Evolutionary conservation across 2,888 invertebrate species (phyloP).

Genomic region (Xanthorhoe designata): DNA sequence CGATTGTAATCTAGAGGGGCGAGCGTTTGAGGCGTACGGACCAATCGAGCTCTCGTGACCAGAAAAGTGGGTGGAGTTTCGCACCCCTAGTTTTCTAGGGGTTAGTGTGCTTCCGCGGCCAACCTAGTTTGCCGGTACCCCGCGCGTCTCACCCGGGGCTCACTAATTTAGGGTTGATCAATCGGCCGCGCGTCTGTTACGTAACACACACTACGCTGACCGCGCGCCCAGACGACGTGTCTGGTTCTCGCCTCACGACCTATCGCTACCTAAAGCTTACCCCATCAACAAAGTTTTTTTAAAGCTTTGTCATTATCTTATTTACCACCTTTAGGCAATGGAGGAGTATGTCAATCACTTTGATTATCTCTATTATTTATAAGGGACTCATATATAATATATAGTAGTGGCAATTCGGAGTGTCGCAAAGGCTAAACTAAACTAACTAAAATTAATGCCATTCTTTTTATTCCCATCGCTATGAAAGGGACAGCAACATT

Average conservation of each 20-base stretch:
- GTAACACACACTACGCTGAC: slow-evolving; percentile 70
- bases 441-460: too few species aligned
- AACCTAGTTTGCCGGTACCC: slow-evolving; percentile 83
- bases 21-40: slow-evolving; percentile 77
- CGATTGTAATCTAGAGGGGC: slow-evolving; percentile 85
- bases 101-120: slow-evolving; percentile 86
- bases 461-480: too few species aligned
- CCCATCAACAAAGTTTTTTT: background rate
- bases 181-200: slow-evolving; percentile 75
- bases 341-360: too few species aligned
- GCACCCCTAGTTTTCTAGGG: slow-evolving; percentile 86
- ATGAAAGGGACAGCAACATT: too few species aligned
- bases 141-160: slow-evolving; percentile 70
- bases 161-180: slow-evolving; percentile 85
- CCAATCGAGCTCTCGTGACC: slow-evolving; percentile 84
- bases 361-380: too few species aligned
- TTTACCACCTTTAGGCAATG: too few species aligned
- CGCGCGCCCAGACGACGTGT: slow-evolving; percentile 43
- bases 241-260: slow-evolving; percentile 24
- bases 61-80: slow-evolving; percentile 86
- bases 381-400: too few species aligned
- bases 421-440: too few species aligned
- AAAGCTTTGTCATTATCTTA: background rate
- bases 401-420: too few species aligned
- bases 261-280: slow-evolving; percentile 1